Evolutionary conservation across 2,113 vertebrate species (phyloP).

Genomic region (Dromaius novaehollandiae): DNA sequence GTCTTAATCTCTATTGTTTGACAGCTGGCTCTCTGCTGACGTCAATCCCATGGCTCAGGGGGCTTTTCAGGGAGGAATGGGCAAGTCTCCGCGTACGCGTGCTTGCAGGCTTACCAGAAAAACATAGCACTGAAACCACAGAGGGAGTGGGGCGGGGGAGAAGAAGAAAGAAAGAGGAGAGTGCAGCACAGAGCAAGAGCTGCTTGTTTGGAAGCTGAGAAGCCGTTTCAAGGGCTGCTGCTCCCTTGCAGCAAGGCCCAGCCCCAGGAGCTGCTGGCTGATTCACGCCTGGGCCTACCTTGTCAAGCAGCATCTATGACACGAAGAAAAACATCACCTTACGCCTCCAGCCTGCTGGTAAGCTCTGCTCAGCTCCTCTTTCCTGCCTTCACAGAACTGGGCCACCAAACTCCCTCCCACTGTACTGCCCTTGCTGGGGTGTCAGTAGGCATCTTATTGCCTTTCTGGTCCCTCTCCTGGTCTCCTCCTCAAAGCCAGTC

Average conservation of each 20-base stretch:
- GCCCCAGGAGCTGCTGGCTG: background rate
- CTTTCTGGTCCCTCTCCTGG: background rate
- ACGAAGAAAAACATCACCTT: background rate
- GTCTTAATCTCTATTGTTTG: slow-evolving; percentile 46
- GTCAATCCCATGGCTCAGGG: slow-evolving; percentile 69
- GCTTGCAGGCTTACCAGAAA: background rate
- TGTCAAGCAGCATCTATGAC: background rate
- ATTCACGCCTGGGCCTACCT: background rate
- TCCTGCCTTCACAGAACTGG: background rate
- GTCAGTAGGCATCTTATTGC: fast-evolving
- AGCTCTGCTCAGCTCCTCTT: fast-evolving
- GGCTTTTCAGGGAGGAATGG: slow-evolving; percentile 38
- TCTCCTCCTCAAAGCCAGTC: background rate
- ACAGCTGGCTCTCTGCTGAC: slow-evolving; percentile 58
- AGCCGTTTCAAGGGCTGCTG: fast-evolving
- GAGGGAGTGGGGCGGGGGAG: background rate
- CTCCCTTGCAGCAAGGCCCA: background rate
- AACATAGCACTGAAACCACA: background rate
- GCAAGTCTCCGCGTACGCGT: slow-evolving; percentile 46
- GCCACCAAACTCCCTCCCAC: background rate
- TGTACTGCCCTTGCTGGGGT: fast-evolving
- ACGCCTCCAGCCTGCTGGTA: background rate
- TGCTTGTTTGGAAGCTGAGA: background rate
- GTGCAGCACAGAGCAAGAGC: background rate
- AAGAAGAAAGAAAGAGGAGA: background rate